Conservation (phyloP, 2,113 vertebrate genomes). For the Ursus arctos region DNA sequence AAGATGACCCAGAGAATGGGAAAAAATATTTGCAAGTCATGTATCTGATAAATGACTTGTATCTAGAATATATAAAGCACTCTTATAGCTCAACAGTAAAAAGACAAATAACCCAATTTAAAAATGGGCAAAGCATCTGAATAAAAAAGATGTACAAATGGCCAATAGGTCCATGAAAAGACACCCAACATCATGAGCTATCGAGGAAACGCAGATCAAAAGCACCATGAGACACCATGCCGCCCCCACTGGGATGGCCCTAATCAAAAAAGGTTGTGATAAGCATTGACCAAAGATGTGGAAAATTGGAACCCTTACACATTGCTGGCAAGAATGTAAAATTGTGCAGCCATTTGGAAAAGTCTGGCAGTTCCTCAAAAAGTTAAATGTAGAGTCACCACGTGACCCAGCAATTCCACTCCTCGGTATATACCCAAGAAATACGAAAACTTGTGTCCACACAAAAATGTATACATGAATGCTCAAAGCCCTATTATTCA, state of each 20-base stretch:
- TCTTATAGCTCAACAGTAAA: background rate
- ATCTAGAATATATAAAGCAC: background rate
- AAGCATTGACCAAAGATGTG: background rate
- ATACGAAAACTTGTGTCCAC: background rate
- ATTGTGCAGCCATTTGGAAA: background rate
- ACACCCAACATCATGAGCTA: background rate
- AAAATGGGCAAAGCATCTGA: background rate
- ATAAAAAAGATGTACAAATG: background rate
- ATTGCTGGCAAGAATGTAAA: background rate
- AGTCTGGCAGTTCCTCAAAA: background rate
- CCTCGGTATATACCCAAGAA: background rate
- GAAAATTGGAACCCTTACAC: background rate
- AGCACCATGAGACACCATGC: background rate
- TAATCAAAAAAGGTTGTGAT: background rate
- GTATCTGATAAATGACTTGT: background rate
- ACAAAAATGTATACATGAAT: background rate
- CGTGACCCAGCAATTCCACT: background rate
- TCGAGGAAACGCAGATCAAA: background rate
- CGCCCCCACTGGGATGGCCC: background rate
- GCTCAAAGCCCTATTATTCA: background rate
- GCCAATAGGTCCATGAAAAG: background rate
- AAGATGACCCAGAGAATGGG: background rate
- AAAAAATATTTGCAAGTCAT: constrained; percentile 10
- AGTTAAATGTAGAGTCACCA: background rate
- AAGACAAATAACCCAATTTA: background rate